Evolutionary conservation across 92 coral and sea anemone species (phyloP).

Genomic region (Zoanthus sociatus): DNA sequence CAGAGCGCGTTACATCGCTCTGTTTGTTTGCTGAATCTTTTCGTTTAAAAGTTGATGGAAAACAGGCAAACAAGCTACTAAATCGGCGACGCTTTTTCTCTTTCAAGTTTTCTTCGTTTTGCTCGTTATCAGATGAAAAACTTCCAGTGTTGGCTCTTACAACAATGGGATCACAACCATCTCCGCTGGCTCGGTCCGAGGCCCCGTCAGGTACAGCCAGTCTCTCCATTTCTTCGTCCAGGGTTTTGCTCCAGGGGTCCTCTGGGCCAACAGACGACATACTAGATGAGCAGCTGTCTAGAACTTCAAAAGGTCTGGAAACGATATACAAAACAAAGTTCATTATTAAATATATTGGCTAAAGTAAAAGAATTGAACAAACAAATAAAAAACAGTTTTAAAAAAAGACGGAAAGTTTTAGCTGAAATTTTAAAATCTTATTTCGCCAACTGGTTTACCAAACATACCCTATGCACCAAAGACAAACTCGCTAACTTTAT

Average conservation of each 20-base stretch:
- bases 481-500: too few relatives aligned
- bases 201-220: slow-evolving; percentile 42
- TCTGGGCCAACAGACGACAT: slow-evolving; percentile 14
- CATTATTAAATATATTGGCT: too few relatives aligned
- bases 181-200: slow-evolving; percentile 7
- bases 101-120: slow-evolving; percentile 2
- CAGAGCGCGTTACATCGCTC: slow-evolving; percentile 6
- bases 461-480: too few relatives aligned
- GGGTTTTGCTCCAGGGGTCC: slow-evolving; percentile 40
- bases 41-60: slow-evolving; percentile 22
- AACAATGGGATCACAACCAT: not conserved
- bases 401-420: too few relatives aligned
- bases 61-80: slow-evolving; percentile 28
- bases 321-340: not conserved
- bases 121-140: slow-evolving; percentile 23
- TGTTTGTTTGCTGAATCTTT: slow-evolving; percentile 12
- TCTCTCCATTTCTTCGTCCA: slow-evolving; percentile 43
- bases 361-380: too few relatives aligned
- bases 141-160: slow-evolving; percentile 1
- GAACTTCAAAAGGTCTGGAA: slow-evolving; percentile 32
- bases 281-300: slow-evolving; percentile 36
- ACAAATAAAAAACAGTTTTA: too few relatives aligned
- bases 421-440: too few relatives aligned
- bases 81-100: slow-evolving; percentile 9
- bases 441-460: too few relatives aligned